Percentiles rank a stretch among this genome's conserved stretches.
Conservation (phyloP, 1,140 invertebrate species). For the Cylas formicarius region DNA sequence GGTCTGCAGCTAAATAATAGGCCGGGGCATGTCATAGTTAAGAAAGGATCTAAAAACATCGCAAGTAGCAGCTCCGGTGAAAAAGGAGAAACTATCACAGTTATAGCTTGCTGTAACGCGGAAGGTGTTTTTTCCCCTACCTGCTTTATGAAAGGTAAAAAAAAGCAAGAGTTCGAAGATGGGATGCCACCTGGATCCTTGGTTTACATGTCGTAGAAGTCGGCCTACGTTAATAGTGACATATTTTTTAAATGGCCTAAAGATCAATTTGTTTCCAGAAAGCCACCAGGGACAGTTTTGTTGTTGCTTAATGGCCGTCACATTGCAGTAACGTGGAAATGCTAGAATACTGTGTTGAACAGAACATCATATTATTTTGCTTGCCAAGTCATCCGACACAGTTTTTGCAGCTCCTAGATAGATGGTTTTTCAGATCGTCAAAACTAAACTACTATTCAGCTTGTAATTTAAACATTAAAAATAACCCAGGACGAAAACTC, state of each 20-base stretch:
- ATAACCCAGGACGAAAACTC: no score
- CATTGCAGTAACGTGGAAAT: slow-evolving; percentile 29
- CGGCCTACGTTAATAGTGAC: slow-evolving; percentile 27
- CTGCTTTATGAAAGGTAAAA: slow-evolving; percentile 27
- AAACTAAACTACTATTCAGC: no score
- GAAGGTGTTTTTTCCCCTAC: slow-evolving; percentile 22
- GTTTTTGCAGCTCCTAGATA: slow-evolving; percentile 30
- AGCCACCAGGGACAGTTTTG: slow-evolving; percentile 36
- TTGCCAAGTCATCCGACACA: slow-evolving; percentile 34
- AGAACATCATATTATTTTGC: slow-evolving; percentile 29
- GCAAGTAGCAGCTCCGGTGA: slow-evolving; percentile 18
- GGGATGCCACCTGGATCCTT: slow-evolving; percentile 29
- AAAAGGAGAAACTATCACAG: slow-evolving; percentile 31
- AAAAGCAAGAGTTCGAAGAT: slow-evolving; percentile 29
- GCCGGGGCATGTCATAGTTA: slow-evolving; percentile 36
- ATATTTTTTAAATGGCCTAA: slow-evolving; percentile 29
- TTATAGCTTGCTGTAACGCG: slow-evolving; percentile 26
- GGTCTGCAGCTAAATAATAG: slow-evolving; percentile 40
- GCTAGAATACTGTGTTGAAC: slow-evolving; percentile 26
- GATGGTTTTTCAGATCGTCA: slow-evolving; percentile 30
- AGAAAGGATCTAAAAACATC: slow-evolving; percentile 33
- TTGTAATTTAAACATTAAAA: no score
- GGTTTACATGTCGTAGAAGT: slow-evolving; percentile 30
- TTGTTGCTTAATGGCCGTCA: slow-evolving; percentile 40
- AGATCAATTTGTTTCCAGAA: slow-evolving; percentile 35